Evolutionary conservation across 2,888 invertebrate genomes (phyloP).

Genomic region (Ophion ellenae): DNA sequence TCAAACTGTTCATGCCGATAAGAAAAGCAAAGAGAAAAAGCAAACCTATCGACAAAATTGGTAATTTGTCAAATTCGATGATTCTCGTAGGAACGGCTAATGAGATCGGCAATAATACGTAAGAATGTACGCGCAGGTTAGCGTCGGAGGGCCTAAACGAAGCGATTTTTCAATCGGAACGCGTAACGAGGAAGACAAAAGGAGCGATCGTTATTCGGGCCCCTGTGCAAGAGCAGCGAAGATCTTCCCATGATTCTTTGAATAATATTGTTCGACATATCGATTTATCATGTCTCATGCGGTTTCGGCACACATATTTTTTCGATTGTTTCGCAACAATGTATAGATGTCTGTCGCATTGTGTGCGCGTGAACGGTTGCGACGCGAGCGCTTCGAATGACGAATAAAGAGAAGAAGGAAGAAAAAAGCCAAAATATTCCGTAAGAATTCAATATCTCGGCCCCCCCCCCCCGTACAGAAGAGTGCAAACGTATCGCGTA

Average conservation of each 20-base stretch:
- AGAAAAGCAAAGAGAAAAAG: slow-evolving; percentile 11
- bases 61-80: slow-evolving; percentile 36
- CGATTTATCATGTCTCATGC: slow-evolving; percentile 68
- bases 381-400: slow-evolving; percentile 25
- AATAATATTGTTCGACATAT: slow-evolving; percentile 75
- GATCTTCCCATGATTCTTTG: slow-evolving; percentile 68
- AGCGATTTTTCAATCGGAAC: slow-evolving; percentile 61
- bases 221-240: slow-evolving; percentile 43
- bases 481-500: slow-evolving; percentile 44
- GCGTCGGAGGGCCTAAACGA: slow-evolving; percentile 52
- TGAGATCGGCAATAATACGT: slow-evolving; percentile 26
- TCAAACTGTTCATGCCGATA: slow-evolving; percentile 19
- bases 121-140: slow-evolving; percentile 52
- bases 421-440: slow-evolving; percentile 6
- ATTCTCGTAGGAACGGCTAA: slow-evolving; percentile 23
- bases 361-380: neutral
- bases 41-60: slow-evolving; percentile 21
- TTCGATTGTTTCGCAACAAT: slow-evolving; percentile 43
- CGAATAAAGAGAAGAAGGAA: neutral
- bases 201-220: neutral
- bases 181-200: slow-evolving; percentile 39
- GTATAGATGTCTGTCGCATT: slow-evolving; percentile 48
- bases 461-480: slow-evolving; percentile 31
- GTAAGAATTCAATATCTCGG: slow-evolving; percentile 48
- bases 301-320: slow-evolving; percentile 33